A percentile compares a stretch with the other conserved stretches of the same genome.
phyloP scores from a whole-genome alignment of 2,888 invertebrate species.

The Acanthosoma haemorrhoidale region DNA sequence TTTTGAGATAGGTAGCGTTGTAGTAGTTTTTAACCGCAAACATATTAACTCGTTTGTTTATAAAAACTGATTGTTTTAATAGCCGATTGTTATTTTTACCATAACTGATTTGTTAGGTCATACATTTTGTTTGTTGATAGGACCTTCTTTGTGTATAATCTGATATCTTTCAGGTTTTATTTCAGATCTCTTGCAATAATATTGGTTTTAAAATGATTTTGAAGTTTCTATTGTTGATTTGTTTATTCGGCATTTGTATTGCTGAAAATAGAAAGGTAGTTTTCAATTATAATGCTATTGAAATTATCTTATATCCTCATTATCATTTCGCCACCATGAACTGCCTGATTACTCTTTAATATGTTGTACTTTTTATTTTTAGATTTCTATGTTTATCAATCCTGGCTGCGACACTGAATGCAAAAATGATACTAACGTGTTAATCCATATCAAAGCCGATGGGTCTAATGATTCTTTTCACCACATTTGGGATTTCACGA shows the following conservation, averaged over 20 bases:
- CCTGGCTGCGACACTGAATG: constrained; percentile 44
- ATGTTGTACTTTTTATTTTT: constrained; percentile 16
- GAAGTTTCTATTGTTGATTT: neutral
- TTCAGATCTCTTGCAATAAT: neutral
- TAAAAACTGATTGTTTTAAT: too few species aligned
- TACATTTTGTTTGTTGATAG: neutral
- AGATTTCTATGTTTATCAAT: constrained; percentile 45
- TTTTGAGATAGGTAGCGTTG: too few species aligned
- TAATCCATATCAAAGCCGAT: constrained; percentile 54
- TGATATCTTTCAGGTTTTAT: neutral
- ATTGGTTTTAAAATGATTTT: neutral
- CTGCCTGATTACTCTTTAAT: neutral
- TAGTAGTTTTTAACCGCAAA: too few species aligned
- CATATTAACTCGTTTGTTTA: too few species aligned
- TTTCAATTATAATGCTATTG: too few species aligned
- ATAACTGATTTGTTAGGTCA: neutral
- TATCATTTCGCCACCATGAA: too few species aligned
- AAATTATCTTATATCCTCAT: too few species aligned
- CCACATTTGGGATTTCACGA: constrained; percentile 62
- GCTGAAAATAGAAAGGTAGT: constrained; percentile 8
- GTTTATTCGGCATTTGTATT: neutral
- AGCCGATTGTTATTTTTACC: neutral
- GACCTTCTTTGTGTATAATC: neutral
- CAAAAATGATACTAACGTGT: constrained; percentile 44
- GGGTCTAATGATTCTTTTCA: constrained; percentile 57